phyloP scores from a whole-genome alignment of 1,140 invertebrate species.

The Drosophila simulans region DNA sequence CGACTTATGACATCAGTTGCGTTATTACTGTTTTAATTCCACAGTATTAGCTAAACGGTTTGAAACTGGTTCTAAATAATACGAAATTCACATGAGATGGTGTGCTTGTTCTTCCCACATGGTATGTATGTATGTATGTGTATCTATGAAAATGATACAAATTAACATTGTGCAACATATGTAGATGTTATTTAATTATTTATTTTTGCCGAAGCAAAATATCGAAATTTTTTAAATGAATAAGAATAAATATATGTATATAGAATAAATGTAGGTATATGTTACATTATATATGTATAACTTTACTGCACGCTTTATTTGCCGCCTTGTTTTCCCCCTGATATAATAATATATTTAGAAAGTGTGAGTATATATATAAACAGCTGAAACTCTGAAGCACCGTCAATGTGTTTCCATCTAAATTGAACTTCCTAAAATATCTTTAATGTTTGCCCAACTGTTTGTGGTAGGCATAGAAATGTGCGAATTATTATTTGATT shows the following conservation, averaged over 20 bases:
- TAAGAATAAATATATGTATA: too few relatives aligned
- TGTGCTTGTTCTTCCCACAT: not conserved
- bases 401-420: not conserved
- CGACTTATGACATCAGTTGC: conserved; percentile 39
- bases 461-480: not conserved
- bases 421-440: conserved; percentile 2
- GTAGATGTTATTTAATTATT: too few relatives aligned
- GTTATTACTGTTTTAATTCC: not conserved
- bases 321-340: not conserved
- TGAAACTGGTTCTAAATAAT: conserved; percentile 23
- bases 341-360: not conserved
- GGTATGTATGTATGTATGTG: too few relatives aligned
- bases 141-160: not conserved
- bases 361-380: not conserved
- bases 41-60: conserved; percentile 23
- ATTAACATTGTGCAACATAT: not conserved
- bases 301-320: not conserved
- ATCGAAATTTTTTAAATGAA: too few relatives aligned
- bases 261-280: too few relatives aligned
- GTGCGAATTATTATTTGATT: not conserved
- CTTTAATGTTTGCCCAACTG: conserved; percentile 2
- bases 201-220: too few relatives aligned
- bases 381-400: not conserved
- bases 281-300: too few relatives aligned
- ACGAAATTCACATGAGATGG: conserved; percentile 1